A percentile compares a stretch with the other conserved stretches of the same genome.
These are phyloP conservation scores for Centropus bengalensis DNA, from an alignment of 2,113 vertebrate genomes.

Conservation along the genomic window DNA sequence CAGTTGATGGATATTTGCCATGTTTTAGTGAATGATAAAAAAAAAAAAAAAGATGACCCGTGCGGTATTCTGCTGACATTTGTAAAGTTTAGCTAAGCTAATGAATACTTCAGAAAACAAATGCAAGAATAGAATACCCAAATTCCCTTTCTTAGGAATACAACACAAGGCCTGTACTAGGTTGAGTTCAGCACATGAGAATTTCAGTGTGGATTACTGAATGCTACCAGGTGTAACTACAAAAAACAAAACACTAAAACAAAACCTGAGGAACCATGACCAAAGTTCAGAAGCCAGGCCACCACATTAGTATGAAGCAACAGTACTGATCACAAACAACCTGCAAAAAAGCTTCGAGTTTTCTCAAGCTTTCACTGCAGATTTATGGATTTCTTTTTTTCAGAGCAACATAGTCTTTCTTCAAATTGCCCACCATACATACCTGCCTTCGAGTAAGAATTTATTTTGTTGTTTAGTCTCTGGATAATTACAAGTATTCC, in stretches of 20 bases:
- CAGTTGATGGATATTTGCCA: background rate
- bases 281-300: background rate
- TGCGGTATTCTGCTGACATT: background rate
- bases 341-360: too few species aligned
- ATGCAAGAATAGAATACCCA: background rate
- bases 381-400: background rate
- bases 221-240: background rate
- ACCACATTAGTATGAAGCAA: background rate
- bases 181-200: background rate
- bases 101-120: background rate
- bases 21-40: background rate
- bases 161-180: background rate
- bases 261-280: background rate
- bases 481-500: conserved; percentile 88
- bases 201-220: background rate
- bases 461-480: conserved; percentile 93
- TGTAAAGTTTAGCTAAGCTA: background rate
- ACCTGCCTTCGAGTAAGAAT: conserved; percentile 84
- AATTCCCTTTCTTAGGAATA: background rate
- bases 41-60: background rate
- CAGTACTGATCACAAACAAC: background rate
- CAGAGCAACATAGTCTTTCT: background rate
- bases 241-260: background rate
- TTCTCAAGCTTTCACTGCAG: background rate
- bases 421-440: background rate